A percentile compares a stretch with the other conserved stretches of the same genome.
Conservation (phyloP, 2,888 invertebrate species). For the Dasypolia templi region DNA sequence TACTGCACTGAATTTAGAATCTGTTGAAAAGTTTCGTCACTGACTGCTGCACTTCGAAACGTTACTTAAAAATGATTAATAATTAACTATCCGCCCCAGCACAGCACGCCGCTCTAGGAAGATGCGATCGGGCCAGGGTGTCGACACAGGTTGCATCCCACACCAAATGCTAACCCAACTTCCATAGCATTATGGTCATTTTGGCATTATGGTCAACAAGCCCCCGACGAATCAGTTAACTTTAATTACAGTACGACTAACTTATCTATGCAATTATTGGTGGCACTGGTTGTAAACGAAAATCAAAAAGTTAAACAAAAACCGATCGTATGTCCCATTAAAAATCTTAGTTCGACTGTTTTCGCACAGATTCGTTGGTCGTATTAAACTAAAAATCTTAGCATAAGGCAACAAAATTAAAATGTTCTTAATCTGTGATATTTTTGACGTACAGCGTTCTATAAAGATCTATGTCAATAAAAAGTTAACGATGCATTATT, state of each 20-base stretch:
- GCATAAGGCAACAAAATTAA: background rate
- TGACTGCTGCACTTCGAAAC: background rate
- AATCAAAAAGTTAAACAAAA: too few species aligned
- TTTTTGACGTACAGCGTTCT: background rate
- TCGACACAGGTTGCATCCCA: background rate
- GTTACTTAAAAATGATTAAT: background rate
- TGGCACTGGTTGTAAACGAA: too few species aligned
- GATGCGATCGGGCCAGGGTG: background rate
- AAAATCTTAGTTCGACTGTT: too few species aligned
- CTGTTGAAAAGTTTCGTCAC: background rate
- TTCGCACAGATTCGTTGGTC: too few species aligned
- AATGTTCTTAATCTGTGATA: background rate
- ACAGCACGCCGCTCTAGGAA: background rate
- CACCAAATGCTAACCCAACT: background rate
- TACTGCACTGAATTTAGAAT: slow-evolving; percentile 29
- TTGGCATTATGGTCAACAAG: too few species aligned
- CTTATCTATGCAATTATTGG: too few species aligned
- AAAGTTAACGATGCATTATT: background rate
- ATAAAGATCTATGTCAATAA: background rate
- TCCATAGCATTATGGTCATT: background rate
- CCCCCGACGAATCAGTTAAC: too few species aligned
- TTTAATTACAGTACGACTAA: too few species aligned
- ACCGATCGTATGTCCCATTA: too few species aligned
- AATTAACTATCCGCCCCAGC: background rate
- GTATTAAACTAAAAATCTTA: too few species aligned